Evolutionary conservation across 1,140 invertebrate genomes (phyloP).

Genomic region (Eupristina koningsbergeri): DNA sequence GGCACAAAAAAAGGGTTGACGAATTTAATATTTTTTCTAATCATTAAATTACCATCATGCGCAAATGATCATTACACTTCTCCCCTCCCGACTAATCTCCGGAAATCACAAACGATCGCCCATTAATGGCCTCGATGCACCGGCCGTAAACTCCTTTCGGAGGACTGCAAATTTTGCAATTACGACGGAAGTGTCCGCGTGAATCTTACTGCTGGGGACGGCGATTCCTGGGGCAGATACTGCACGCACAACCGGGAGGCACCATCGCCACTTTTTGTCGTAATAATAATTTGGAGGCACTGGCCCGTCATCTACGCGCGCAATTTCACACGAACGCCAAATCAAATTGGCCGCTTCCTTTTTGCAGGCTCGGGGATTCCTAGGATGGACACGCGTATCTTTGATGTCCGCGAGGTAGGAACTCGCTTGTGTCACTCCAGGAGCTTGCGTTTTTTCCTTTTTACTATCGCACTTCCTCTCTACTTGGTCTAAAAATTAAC

Average conservation of each 20-base stretch:
- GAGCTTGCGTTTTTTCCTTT: not conserved
- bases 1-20: not conserved
- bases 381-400: not conserved
- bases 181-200: not conserved
- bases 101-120: not conserved
- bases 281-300: slow-evolving; percentile 64
- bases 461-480: not conserved
- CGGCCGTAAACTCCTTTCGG: not conserved
- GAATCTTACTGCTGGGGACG: not conserved
- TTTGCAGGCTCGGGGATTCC: not conserved
- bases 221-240: slow-evolving; percentile 59
- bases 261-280: slow-evolving; percentile 60
- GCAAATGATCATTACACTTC: not conserved
- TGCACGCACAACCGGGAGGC: not conserved
- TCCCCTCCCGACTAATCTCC: not conserved
- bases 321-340: slow-evolving; percentile 17
- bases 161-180: not conserved
- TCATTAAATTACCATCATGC: slow-evolving; percentile 3
- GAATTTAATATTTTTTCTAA: not conserved
- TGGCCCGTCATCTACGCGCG: not conserved
- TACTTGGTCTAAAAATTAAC: not conserved
- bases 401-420: slow-evolving; percentile 19
- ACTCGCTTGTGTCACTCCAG: not conserved
- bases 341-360: not conserved
- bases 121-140: not conserved